Evolutionary conservation across 2,113 vertebrate species (phyloP), one percentile per base, ranked within the genome.

Genomic region (Tachysurus vachellii): DNA sequence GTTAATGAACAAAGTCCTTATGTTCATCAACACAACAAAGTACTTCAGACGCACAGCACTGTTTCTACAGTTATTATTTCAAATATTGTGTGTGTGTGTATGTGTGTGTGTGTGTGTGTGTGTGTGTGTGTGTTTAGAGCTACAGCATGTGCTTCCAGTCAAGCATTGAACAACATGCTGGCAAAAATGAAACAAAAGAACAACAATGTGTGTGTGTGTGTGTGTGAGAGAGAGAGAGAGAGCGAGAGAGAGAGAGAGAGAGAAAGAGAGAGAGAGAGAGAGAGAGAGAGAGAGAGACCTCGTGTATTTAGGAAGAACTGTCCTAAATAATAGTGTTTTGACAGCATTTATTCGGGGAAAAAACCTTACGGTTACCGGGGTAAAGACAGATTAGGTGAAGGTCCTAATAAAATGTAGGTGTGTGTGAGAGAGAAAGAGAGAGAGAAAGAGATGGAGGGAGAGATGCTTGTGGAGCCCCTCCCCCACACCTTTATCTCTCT

Each of bases 401-500:
- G 28, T 68, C 66, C 66, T 36, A 14, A 36, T 68, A 36, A 68
- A 68, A 28, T 71, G 68, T 36, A 31, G 17, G 68, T 36, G 68
- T 36, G 71, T 47, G 44, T 5, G 10, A 88, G 84, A 44, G 88
- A 90, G 85, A 76, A 89, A 31, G 88, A 86, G 50, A 82, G 84
- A 82, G 84, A 87, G 82, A 57, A 80, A 82, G 82, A 89, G 73
- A 76, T 47, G 44, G 91, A 92, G 90, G 53, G 86, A 90, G 89
- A 91, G 92, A 93, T 75, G 71, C 11, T 36, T 92, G 53, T 83
- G 87, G 91, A 88, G 86, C 66, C 90, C 64, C 89, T 84, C 90
- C 84, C 90, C 84, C 81, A 89, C 87, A 70, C 80, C 12, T 82
- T 77, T 56, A 31, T 87, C 87, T 87, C 86, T 89, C 44, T 44